phyloP scores from a whole-genome alignment of 2,888 invertebrate species.

The Cantharis nigra region DNA sequence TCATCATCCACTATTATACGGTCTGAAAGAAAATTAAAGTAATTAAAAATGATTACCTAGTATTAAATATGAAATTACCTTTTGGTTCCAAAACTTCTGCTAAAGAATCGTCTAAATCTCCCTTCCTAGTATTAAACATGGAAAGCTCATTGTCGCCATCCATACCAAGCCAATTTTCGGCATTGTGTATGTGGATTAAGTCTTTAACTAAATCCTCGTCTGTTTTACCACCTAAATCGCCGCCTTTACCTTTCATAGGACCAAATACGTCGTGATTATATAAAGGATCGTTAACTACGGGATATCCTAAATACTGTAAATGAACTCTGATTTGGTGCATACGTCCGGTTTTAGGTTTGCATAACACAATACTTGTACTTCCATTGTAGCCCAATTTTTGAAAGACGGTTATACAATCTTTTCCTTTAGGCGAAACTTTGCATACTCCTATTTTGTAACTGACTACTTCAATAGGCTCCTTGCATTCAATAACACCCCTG shows the following conservation, averaged over 20 bases:
- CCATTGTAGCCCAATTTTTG: constrained; percentile 87
- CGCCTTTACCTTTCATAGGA: constrained; percentile 86
- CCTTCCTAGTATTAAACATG: constrained; percentile 75
- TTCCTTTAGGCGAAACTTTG: constrained; percentile 90
- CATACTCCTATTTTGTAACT: constrained; percentile 96
- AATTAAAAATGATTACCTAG: not conserved
- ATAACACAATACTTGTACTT: constrained; percentile 89
- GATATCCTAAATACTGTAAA: constrained; percentile 95
- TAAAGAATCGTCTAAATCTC: constrained; percentile 66
- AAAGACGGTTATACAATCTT: constrained; percentile 90
- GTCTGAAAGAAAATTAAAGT: constrained; percentile 40
- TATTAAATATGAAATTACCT: constrained; percentile 39
- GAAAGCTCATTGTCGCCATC: constrained; percentile 85
- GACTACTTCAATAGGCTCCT: constrained; percentile 89
- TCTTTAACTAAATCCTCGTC: constrained; percentile 88
- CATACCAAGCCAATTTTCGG: constrained; percentile 91
- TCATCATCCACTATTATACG: constrained; percentile 65
- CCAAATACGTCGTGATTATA: constrained; percentile 98
- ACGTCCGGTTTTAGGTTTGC: constrained; percentile 93
- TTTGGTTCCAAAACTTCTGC: constrained; percentile 52
- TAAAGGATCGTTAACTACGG: constrained; percentile 95
- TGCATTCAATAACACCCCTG: constrained; percentile 82
- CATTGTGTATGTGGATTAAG: constrained; percentile 90
- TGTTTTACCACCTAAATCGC: constrained; percentile 84
- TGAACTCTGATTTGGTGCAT: constrained; percentile 99